Percentiles rank a stretch among this genome's conserved stretches.
Conservation (phyloP, 1,140 invertebrate species). For the Neodiprion fabricii region DNA sequence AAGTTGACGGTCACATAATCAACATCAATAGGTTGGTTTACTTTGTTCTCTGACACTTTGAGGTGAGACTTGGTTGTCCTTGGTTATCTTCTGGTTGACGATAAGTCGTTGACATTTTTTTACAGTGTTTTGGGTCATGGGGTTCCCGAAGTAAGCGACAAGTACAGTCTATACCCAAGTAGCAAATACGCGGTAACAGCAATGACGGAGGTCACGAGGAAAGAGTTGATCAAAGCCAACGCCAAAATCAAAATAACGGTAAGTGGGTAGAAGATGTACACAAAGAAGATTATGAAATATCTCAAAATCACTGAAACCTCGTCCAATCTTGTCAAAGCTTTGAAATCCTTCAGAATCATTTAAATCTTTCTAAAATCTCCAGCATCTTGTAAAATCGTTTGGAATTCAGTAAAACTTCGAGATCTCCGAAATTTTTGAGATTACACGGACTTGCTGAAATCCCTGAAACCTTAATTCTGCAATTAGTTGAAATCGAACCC, state of each 20-base stretch:
- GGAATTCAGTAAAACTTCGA: not conserved
- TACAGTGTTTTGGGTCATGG: slow-evolving; percentile 47
- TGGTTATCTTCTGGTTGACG: not conserved
- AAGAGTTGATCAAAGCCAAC: slow-evolving; percentile 51
- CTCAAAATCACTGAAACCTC: no score
- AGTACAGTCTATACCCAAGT: slow-evolving; percentile 50
- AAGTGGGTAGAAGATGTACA: slow-evolving; percentile 19
- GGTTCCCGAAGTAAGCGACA: not conserved
- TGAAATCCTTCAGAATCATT: not conserved
- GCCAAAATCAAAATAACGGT: slow-evolving; percentile 50
- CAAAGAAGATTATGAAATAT: no score
- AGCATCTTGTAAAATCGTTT: not conserved
- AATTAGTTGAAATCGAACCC: no score
- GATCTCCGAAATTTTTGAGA: not conserved
- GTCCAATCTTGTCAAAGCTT: not conserved
- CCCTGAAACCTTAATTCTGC: no score
- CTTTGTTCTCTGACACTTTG: slow-evolving; percentile 18
- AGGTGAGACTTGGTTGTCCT: not conserved
- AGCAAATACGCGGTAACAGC: slow-evolving; percentile 62
- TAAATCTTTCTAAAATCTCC: not conserved
- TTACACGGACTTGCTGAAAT: not conserved
- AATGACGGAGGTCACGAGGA: slow-evolving; percentile 59
- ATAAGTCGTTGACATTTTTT: slow-evolving; percentile 23
- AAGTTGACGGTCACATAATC: slow-evolving; percentile 72
- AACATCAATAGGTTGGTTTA: slow-evolving; percentile 69